phyloP scores from a whole-genome alignment of 2,113 vertebrate genomes.

The Fregata magnificens region DNA sequence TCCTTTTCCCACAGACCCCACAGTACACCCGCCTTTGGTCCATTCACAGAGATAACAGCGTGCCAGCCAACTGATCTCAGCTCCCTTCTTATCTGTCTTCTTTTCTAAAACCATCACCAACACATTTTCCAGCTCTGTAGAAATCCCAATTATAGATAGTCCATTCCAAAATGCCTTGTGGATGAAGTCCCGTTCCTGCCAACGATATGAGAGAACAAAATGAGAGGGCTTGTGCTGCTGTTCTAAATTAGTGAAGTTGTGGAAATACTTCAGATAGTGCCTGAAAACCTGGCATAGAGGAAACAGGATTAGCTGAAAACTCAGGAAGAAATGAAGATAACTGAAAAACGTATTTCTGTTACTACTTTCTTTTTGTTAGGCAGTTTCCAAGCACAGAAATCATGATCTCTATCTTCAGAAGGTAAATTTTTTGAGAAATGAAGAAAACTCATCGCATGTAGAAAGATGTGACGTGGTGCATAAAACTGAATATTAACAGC shows the following conservation, averaged over 20 bases:
- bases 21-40: background rate
- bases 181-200: background rate
- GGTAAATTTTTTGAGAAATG: background rate
- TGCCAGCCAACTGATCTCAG: background rate
- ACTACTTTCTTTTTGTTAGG: background rate
- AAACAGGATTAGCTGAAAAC: background rate
- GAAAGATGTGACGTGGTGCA: background rate
- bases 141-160: slow-evolving; percentile 31
- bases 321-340: background rate
- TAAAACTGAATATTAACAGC: background rate
- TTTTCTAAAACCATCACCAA: background rate
- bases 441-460: background rate
- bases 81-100: background rate
- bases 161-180: background rate
- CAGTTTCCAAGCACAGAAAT: background rate
- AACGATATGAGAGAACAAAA: background rate
- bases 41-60: background rate
- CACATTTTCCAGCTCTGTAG: background rate
- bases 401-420: background rate
- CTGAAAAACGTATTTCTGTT: background rate
- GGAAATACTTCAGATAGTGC: background rate
- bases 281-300: background rate
- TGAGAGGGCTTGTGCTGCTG: background rate
- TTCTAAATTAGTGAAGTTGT: background rate
- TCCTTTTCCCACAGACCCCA: background rate